phyloP scores from a whole-genome alignment of 2,797 vertebrate genomes.

The Ficedula albicollis region DNA sequence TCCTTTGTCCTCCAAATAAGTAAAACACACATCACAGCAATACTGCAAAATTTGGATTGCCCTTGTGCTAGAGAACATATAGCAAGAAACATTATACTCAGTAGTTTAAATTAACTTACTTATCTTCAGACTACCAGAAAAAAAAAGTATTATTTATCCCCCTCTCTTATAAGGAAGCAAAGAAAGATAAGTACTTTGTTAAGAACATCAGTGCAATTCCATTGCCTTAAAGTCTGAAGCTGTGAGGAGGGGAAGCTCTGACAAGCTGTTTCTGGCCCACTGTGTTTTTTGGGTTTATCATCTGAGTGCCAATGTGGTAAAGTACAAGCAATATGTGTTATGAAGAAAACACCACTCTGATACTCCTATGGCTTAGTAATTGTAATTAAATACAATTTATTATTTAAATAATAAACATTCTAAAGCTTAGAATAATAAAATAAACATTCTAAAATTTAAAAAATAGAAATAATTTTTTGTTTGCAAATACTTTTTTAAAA shows the following conservation, averaged over 20 bases:
- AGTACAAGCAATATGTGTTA: neutral
- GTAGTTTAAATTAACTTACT: slow-evolving; percentile 11
- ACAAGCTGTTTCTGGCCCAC: neutral
- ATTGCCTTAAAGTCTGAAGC: neutral
- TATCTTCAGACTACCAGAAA: slow-evolving; percentile 2
- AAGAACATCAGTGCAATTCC: neutral
- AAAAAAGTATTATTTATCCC: neutral
- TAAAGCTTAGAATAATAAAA: neutral
- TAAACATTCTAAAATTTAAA: accelerated
- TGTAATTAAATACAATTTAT: neutral
- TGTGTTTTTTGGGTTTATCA: neutral
- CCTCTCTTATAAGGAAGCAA: neutral
- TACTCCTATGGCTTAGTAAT: neutral
- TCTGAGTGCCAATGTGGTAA: neutral
- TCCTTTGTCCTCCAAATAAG: neutral
- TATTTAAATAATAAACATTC: neutral
- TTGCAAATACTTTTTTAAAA: neutral
- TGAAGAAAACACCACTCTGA: neutral
- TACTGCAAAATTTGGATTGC: neutral
- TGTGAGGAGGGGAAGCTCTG: neutral
- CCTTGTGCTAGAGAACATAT: neutral
- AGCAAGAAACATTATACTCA: neutral
- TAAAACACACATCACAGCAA: neutral
- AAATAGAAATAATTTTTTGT: neutral
- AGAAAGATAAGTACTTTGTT: neutral